Conservation (phyloP, 1,140 invertebrate genomes). For the Musca domestica region DNA sequence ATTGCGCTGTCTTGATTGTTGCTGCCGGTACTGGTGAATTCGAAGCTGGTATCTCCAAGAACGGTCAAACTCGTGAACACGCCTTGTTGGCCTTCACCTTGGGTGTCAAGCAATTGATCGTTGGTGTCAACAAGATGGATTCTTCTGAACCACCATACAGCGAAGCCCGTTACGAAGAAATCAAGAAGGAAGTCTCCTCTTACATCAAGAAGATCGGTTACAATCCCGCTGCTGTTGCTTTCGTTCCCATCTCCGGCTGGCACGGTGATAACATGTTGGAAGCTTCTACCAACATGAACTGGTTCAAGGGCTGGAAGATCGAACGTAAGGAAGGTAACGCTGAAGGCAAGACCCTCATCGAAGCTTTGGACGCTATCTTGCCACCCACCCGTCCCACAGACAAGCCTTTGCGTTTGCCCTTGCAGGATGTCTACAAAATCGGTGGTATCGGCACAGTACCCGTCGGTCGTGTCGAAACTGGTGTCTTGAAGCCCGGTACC, state of each 20-base stretch:
- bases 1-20: constrained; percentile 91
- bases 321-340: constrained; percentile 83
- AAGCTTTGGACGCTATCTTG: constrained; percentile 85
- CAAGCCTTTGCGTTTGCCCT: constrained; percentile 85
- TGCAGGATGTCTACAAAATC: constrained; percentile 98
- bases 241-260: constrained; percentile 94
- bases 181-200: constrained; percentile 84
- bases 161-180: constrained; percentile 84
- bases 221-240: constrained; percentile 85
- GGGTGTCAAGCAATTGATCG: constrained; percentile 91
- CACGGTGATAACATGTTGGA: constrained; percentile 93
- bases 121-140: constrained; percentile 96
- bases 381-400: constrained; percentile 84
- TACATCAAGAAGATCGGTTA: constrained; percentile 97
- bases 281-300: constrained; percentile 76
- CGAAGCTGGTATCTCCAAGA: constrained; percentile 93
- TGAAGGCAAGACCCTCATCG: constrained; percentile 80
- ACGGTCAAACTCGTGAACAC: constrained; percentile 93
- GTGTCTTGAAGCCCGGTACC: constrained; percentile 89
- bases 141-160: constrained; percentile 88
- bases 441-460: constrained; percentile 98
- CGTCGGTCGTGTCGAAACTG: constrained; percentile 95
- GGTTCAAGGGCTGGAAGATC: constrained; percentile 90
- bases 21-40: constrained; percentile 92
- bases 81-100: constrained; percentile 90